Conservation (phyloP, 2,888 invertebrate species). For the Volucella bombylans region DNA sequence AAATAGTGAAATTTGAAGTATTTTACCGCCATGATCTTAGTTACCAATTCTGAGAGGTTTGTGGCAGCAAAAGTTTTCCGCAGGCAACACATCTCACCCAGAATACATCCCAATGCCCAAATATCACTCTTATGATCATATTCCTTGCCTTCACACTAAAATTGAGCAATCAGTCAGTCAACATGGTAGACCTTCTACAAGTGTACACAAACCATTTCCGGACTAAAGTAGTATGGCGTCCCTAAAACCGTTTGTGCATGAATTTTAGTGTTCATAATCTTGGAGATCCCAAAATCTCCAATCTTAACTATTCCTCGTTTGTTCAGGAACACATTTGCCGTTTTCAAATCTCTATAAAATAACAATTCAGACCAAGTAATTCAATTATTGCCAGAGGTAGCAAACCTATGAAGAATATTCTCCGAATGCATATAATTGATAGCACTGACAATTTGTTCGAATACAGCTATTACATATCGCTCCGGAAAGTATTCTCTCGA, state of each 20-base stretch:
- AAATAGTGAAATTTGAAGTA: background rate
- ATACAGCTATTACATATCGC: conserved; percentile 85
- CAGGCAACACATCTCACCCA: conserved; percentile 89
- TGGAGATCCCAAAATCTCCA: conserved; percentile 90
- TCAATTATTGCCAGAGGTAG: background rate
- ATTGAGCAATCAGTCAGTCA: conserved; percentile 1
- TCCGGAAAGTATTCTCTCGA: conserved; percentile 84
- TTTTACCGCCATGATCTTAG: conserved; percentile 87
- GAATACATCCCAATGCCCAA: conserved; percentile 90
- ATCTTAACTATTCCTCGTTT: conserved; percentile 87
- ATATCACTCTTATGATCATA: conserved; percentile 90
- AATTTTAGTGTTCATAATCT: conserved; percentile 87
- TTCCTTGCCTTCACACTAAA: conserved; percentile 88
- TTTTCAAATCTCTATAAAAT: conserved; percentile 86
- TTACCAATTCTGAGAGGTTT: conserved; percentile 88
- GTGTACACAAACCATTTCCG: conserved; percentile 85
- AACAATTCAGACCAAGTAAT: background rate
- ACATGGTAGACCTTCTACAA: background rate
- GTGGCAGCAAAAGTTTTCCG: conserved; percentile 89
- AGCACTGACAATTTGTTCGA: conserved; percentile 87
- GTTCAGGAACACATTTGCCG: conserved; percentile 89
- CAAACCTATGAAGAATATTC: conserved; percentile 85
- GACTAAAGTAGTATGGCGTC: conserved; percentile 89
- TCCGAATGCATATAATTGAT: conserved; percentile 88
- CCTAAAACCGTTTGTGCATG: conserved; percentile 88